These are phyloP conservation scores for Nannobrachium achirus DNA, from an alignment of 2,113 vertebrate genomes.

Conservation along the genomic window DNA sequence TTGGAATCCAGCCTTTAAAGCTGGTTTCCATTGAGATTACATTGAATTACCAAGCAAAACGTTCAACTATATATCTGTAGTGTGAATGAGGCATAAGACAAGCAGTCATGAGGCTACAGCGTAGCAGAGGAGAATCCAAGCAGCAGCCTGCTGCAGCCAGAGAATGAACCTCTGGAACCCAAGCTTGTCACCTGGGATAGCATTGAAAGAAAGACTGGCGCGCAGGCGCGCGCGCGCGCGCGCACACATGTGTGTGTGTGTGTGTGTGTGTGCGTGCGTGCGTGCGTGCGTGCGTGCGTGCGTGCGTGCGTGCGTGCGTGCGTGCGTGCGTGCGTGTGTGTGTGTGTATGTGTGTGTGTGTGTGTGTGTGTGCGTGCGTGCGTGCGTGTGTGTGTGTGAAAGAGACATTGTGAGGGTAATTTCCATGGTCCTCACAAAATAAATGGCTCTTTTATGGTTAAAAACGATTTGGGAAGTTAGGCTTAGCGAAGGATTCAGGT, in stretches of 20 bases:
- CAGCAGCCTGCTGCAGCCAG: background rate
- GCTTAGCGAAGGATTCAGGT: too few relatives aligned
- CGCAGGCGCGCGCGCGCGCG: too few relatives aligned
- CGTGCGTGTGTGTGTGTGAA: background rate
- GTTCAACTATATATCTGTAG: too few relatives aligned
- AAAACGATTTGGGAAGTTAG: too few relatives aligned
- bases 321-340: background rate
- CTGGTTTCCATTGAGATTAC: too few relatives aligned
- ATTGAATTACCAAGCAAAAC: too few relatives aligned
- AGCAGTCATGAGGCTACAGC: conserved; percentile 20
- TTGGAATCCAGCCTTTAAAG: too few relatives aligned
- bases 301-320: background rate
- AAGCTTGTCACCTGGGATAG: conserved; percentile 31
- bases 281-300: background rate
- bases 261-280: conserved; percentile 7
- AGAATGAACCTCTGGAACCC: conserved; percentile 26
- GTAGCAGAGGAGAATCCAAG: background rate
- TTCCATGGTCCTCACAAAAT: background rate
- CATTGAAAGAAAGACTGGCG: background rate
- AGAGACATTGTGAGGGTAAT: conserved; percentile 11
- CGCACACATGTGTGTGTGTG: conserved; percentile 9
- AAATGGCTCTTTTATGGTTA: too few relatives aligned
- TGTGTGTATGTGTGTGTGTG: background rate
- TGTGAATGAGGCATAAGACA: too few relatives aligned
- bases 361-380: conserved; percentile 16